Evolutionary conservation across 1,140 invertebrate species (phyloP), one percentile per base, ranked within the genome.

Genomic region (Ylistrum balloti): DNA sequence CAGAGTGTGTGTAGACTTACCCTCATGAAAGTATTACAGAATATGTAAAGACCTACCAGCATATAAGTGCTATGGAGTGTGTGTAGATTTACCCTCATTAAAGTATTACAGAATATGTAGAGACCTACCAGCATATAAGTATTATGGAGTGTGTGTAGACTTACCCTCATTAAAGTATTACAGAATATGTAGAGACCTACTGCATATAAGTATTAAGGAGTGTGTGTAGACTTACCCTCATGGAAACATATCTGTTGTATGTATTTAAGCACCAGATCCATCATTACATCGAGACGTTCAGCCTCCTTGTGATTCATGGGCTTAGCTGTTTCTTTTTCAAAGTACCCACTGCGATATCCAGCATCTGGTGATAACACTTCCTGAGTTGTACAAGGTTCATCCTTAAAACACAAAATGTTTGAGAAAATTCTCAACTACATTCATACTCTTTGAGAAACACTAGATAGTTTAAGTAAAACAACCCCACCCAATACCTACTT

Each of bases 221-320:
- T 74, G 28, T 74, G 56, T 74, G 22, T 74, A n/a, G n/a, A 74
- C 90, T 89, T 91, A 92, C 92, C 92, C 34, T 95, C 92, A n/a
- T 34, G 91, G 88, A 93, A 90, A 93, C 97, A 97, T 41, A 95
- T 95, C 32, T 96, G 89, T 20, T 97, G 93, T 86, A 98, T 95
- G 93, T 97, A 98, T 90, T 96, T 94, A 86, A 97, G 97, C 32
- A 98, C 90, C 93, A 97, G 95, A 88, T 97, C 95, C 96, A 98
- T 97, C 89, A 97, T 97, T 33, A 97, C 93, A 94, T 98, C 98
- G 86, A 98, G 94, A 85, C 97, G 97, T 92, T 97, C 95, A 1
- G 97, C 97, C 89, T 97, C 95, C 88, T 96, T 94, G 93, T 96
- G 96, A 56, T 95, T 95, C 93, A 96, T 95, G 28, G 90, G 96